phyloP scores from a whole-genome alignment of 1,140 invertebrate genomes.

The Cryptotermes secundus region DNA sequence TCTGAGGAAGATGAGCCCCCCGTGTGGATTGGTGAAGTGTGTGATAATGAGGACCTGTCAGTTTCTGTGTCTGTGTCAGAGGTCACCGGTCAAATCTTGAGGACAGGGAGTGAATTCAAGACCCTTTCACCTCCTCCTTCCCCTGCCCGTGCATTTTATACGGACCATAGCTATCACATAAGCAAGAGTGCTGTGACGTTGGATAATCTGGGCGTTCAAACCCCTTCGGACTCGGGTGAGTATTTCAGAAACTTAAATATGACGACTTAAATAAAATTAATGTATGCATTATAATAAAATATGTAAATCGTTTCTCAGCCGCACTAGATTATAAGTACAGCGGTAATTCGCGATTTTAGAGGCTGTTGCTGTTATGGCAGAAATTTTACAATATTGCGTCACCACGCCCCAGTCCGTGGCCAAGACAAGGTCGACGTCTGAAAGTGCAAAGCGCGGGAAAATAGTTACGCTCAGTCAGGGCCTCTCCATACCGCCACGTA shows the following conservation, averaged over 20 bases:
- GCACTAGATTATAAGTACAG: too few species aligned
- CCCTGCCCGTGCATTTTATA: conserved; percentile 43
- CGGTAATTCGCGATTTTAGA: too few species aligned
- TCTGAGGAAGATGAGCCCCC: background rate
- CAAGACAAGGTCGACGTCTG: background rate
- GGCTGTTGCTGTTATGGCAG: too few species aligned
- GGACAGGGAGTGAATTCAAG: conserved; percentile 29
- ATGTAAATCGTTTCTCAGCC: too few species aligned
- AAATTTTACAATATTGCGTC: conserved; percentile 22
- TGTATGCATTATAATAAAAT: background rate
- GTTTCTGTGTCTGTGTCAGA: background rate
- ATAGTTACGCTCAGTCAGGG: background rate
- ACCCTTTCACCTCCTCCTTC: conserved; percentile 39
- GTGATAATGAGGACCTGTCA: conserved; percentile 36
- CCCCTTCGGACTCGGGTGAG: conserved; percentile 84
- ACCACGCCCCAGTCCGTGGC: background rate
- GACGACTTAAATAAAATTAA: background rate
- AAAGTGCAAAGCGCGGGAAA: background rate
- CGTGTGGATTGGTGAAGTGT: conserved; percentile 37
- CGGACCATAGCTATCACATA: conserved; percentile 71
- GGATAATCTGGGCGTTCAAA: conserved; percentile 69
- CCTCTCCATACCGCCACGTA: background rate
- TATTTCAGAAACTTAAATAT: conserved; percentile 42
- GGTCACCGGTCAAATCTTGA: conserved; percentile 23
- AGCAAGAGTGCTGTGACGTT: conserved; percentile 52